These are phyloP conservation scores for Matsumyia berberina DNA, from an alignment of 2,888 invertebrate genomes.

Conservation along the genomic window DNA sequence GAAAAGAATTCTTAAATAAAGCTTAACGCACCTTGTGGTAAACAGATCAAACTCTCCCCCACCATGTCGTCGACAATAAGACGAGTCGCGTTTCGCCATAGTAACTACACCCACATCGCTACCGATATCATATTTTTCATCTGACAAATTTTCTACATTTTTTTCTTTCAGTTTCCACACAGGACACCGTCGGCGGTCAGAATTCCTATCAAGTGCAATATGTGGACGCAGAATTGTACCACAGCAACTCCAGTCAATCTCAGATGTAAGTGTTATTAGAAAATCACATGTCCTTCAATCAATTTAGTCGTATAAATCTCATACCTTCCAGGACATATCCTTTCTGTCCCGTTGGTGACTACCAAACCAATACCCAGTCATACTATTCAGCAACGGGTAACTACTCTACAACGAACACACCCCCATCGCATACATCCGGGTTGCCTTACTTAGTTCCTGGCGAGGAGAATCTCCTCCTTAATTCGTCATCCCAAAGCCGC, in stretches of 20 bases:
- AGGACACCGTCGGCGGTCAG: constrained; percentile 81
- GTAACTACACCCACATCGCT: no score
- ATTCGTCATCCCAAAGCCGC: constrained; percentile 85
- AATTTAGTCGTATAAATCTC: background rate
- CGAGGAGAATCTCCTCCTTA: constrained; percentile 87
- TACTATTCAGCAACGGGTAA: constrained; percentile 87
- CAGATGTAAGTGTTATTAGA: constrained; percentile 86
- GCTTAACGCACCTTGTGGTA: no score
- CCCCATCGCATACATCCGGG: constrained; percentile 84
- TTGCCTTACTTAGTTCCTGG: constrained; percentile 89
- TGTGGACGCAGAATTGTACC: constrained; percentile 89
- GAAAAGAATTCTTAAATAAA: no score
- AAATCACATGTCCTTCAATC: background rate
- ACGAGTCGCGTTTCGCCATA: no score
- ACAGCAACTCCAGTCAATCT: constrained; percentile 86
- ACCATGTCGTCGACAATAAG: no score
- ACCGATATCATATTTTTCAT: background rate
- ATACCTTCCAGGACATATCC: constrained; percentile 88
- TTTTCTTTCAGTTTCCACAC: constrained; percentile 82
- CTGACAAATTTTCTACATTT: background rate
- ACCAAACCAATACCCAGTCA: constrained; percentile 85
- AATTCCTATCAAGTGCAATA: constrained; percentile 89
- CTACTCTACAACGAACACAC: constrained; percentile 85
- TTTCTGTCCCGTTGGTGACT: constrained; percentile 90
- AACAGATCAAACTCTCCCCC: no score